Percentiles rank a stretch among this genome's conserved stretches.
Evolutionary conservation across 1,140 invertebrate genomes (phyloP).

Genomic region (Cyphomyrmex costatus): DNA sequence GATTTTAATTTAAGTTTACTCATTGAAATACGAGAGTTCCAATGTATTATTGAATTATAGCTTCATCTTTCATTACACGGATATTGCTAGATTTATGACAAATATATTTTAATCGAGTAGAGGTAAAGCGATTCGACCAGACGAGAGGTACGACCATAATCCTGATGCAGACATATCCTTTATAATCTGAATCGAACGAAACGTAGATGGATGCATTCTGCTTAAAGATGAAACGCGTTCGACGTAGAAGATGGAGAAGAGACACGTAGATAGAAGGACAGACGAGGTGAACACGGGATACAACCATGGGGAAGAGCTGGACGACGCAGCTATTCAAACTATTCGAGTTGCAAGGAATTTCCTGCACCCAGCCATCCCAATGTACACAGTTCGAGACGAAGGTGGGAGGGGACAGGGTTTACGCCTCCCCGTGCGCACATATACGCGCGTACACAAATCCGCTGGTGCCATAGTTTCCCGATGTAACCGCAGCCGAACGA

Average conservation of each 20-base stretch:
- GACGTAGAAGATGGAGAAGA: conserved; percentile 29
- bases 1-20: conserved; percentile 28
- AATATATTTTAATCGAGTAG: conserved; percentile 30
- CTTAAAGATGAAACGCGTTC: conserved; percentile 35
- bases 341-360: conserved; percentile 77
- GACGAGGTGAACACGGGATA: conserved; percentile 22
- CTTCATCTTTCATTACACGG: neutral
- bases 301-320: conserved; percentile 53
- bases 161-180: neutral
- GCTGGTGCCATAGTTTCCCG: conserved; percentile 74
- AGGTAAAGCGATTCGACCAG: neutral
- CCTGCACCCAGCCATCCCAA: conserved; percentile 56
- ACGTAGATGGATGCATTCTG: neutral
- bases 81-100: neutral
- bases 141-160: conserved; percentile 14
- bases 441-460: conserved; percentile 54
- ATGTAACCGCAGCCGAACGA: conserved; percentile 77
- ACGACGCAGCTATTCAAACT: conserved; percentile 76
- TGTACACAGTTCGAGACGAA: conserved; percentile 57
- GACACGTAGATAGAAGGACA: conserved; percentile 39
- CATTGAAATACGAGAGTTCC: conserved; percentile 21
- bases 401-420: neutral
- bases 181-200: conserved; percentile 2
- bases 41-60: neutral
- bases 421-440: conserved; percentile 6